These are phyloP conservation scores for Odontesthes bonariensis DNA, from an alignment of 2,113 vertebrate genomes.

Conservation along the genomic window DNA sequence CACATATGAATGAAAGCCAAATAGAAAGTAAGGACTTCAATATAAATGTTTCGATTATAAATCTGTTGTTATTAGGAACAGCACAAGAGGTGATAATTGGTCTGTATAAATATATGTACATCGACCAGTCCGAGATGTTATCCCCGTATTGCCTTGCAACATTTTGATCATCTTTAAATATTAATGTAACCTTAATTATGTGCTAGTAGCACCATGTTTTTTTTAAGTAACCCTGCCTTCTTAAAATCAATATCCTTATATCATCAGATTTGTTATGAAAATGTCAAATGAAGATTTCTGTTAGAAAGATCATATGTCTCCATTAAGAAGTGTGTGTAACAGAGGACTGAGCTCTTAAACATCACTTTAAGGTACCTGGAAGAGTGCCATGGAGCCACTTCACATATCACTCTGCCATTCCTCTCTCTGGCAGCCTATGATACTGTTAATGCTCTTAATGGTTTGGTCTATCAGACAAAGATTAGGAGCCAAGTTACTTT, in stretches of 20 bases:
- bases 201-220: background rate
- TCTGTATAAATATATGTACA: background rate
- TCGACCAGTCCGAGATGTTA: background rate
- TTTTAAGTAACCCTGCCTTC: too few relatives aligned
- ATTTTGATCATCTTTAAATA: background rate
- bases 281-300: too few relatives aligned
- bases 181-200: background rate
- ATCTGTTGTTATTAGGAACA: slow-evolving; percentile 17
- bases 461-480: background rate
- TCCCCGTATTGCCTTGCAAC: background rate
- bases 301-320: too few relatives aligned
- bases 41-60: slow-evolving; percentile 26
- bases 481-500: slow-evolving; percentile 8
- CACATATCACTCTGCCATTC: too few relatives aligned
- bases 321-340: background rate
- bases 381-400: background rate
- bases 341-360: slow-evolving; percentile 1
- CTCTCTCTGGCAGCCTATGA: background rate
- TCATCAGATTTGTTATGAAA: too few relatives aligned
- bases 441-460: background rate
- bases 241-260: too few relatives aligned
- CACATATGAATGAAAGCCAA: slow-evolving; percentile 44
- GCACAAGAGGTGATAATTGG: slow-evolving; percentile 40
- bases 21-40: slow-evolving; percentile 4
- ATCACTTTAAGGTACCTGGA: background rate